A percentile compares a stretch with the other conserved stretches of the same genome.
Conservation (phyloP, 2,113 vertebrate genomes). For the Coptodon rendalli region DNA sequence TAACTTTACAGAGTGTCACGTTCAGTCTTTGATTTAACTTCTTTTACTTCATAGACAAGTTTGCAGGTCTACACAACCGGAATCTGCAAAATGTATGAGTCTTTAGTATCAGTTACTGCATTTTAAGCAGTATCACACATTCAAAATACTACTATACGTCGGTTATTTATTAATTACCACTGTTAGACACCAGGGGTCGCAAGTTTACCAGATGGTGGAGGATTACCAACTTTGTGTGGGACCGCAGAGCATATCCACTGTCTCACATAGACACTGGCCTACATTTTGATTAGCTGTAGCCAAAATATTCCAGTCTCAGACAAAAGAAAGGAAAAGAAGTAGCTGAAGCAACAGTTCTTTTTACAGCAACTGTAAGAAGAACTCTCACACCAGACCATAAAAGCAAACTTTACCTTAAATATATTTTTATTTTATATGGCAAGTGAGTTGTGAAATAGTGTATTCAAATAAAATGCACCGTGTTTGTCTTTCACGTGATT, state of each 20-base stretch:
- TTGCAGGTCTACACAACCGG: background rate
- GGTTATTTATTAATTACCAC: background rate
- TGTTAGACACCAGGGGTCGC: conserved; percentile 46
- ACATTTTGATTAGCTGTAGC: background rate
- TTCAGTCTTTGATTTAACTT: background rate
- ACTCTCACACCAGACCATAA: background rate
- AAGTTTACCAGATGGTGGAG: background rate
- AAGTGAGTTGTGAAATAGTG: background rate
- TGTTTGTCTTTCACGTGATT: background rate
- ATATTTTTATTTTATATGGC: background rate
- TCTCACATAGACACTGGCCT: background rate
- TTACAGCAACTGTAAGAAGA: background rate
- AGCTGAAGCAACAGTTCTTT: background rate
- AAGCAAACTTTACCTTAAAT: background rate
- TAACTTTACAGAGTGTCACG: background rate
- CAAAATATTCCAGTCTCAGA: background rate
- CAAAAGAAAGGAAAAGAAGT: background rate
- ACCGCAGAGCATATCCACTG: background rate
- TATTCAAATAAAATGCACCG: background rate
- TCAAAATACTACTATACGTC: background rate
- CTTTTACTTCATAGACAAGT: background rate
- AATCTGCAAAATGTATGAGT: background rate
- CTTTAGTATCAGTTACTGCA: background rate
- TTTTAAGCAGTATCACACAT: background rate
- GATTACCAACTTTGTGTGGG: background rate